A percentile compares a stretch with the other conserved stretches of the same genome.
Evolutionary conservation across 2,797 vertebrate genomes (phyloP).

Genomic region (Ciconia nigra): DNA sequence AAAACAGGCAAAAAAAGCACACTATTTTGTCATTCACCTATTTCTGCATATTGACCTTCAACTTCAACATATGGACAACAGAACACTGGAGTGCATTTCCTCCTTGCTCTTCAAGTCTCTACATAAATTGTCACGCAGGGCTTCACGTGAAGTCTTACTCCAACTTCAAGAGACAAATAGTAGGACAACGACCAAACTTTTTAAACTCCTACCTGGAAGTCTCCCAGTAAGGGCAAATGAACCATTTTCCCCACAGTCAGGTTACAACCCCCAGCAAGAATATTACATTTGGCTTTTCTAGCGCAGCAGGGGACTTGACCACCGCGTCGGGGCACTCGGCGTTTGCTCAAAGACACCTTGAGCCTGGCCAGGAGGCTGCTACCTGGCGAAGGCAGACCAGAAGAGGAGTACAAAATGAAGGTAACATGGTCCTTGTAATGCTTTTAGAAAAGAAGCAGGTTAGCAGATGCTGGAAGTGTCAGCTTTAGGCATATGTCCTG

Average conservation of each 20-base stretch:
- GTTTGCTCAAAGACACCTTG: fast-evolving
- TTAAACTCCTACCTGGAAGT: fast-evolving
- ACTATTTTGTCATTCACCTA: neutral
- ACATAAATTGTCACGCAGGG: fast-evolving
- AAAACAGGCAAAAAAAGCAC: neutral
- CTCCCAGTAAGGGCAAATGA: too few relatives aligned
- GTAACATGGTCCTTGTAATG: fast-evolving
- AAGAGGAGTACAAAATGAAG: fast-evolving
- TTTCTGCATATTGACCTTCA: neutral
- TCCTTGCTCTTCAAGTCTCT: fast-evolving
- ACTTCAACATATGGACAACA: fast-evolving
- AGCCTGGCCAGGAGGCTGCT: neutral
- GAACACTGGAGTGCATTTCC: fast-evolving
- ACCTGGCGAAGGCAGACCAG: neutral
- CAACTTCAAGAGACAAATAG: neutral
- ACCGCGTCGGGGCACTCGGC: fast-evolving
- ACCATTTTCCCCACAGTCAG: fast-evolving
- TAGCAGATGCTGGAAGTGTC: neutral
- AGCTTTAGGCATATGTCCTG: slow-evolving; percentile 29
- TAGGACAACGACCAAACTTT: fast-evolving
- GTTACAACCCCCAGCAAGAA: neutral
- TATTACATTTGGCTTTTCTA: fast-evolving
- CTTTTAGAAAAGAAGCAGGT: neutral
- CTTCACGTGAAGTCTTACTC: fast-evolving
- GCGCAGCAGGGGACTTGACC: fast-evolving